Conservation (phyloP, 2,888 invertebrate genomes). For the Nudaria mundana region DNA sequence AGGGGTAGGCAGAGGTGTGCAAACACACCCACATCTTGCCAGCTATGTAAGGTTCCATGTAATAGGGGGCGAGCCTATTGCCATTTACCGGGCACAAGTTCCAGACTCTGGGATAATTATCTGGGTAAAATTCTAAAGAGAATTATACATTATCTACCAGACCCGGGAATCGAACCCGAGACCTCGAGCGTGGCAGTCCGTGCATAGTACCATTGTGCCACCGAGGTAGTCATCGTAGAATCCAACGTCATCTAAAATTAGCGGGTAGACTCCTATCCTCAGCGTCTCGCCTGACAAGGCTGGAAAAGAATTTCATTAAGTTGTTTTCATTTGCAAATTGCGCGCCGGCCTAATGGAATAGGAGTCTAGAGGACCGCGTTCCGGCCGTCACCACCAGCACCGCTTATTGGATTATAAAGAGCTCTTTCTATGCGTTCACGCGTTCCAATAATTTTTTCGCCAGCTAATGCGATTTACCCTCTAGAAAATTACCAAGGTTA, state of each 20-base stretch:
- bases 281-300: slow-evolving; percentile 45
- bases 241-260: slow-evolving; percentile 54
- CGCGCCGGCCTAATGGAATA: slow-evolving; percentile 76
- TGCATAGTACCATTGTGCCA: no score
- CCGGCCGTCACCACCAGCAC: slow-evolving; percentile 43
- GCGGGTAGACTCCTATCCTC: slow-evolving; percentile 30
- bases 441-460: slow-evolving; percentile 23
- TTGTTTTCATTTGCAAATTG: slow-evolving; percentile 81
- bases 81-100: no score
- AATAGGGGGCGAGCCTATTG: no score
- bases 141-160: no score
- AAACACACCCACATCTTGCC: no score
- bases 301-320: slow-evolving; percentile 79
- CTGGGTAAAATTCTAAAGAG: no score
- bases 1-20: no score
- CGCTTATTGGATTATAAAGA: slow-evolving; percentile 67
- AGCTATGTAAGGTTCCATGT: no score
- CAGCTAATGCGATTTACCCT: slow-evolving; percentile 19
- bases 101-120: no score
- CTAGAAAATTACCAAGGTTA: slow-evolving; percentile 15
- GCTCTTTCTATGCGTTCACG: slow-evolving; percentile 37
- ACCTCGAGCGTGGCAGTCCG: no score
- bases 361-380: slow-evolving; percentile 63
- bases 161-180: no score
- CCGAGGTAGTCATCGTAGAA: no score